Evolutionary conservation across 2,888 invertebrate genomes (phyloP), one percentile per base, ranked within the genome.

Genomic region (Aleiodes leptofemur): DNA sequence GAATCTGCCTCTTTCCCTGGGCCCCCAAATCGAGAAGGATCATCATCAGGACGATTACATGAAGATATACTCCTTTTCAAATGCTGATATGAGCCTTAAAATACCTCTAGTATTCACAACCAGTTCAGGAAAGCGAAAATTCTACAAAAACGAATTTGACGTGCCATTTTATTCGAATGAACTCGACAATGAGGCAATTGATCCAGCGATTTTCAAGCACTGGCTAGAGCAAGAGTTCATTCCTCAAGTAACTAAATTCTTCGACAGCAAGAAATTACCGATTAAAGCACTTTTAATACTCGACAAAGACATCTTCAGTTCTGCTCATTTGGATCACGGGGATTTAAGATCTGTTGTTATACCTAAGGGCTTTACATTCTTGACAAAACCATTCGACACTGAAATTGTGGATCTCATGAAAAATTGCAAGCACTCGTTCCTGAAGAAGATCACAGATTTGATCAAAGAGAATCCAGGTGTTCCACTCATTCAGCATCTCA

Each of bases 1-100:
- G 16, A 23, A n/a, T 16, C 64, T 64, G 16, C 64, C 64, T 0
- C 13, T 64, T 9, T 43, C 64, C 23, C 64, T 64, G 16, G 64
- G 43, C 4, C 16, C 14, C 8, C 64, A 43, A 16, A 23, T 14
- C 11, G 64, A 64, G 43, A 43, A 34, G 34, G 59, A 59, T 7
- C 59, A 59, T 38, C 34, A n/a, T 5, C 59, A 64, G 16, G 64
- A 64, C 13, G 64, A 64, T 43, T 64, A 64, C 64, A 64, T 64
- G 64, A 14, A 48, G 16, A 34, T 64, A 4, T 64, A 43, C 8
- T 64, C 64, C 16, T 64, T 64, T 43, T 8, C 64, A 2, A 64
- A 64, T 9, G 64, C 64, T 16, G 64, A 64, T 16, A 16, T 64
- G 16, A 64, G 64, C 13, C 64, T 64, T 6, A 64, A 64, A 23